Percentiles rank a stretch among this genome's conserved stretches.
These are phyloP conservation scores for Danio kyathit DNA, from an alignment of 2,797 vertebrate genomes.

Conservation along the genomic window DNA sequence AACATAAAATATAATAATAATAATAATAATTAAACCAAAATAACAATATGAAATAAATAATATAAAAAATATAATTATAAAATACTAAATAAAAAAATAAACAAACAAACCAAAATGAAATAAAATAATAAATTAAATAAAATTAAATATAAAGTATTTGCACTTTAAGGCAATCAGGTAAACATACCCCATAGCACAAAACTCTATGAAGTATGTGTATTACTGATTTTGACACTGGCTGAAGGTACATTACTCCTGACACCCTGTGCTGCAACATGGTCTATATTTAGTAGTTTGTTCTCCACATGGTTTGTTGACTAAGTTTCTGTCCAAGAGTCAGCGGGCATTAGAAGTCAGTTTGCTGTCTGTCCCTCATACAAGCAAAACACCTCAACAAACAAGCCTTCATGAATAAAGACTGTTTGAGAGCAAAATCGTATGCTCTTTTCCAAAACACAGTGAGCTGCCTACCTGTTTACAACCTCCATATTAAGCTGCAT, in stretches of 20 bases:
- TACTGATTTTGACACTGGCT: background rate
- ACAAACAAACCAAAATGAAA: no score
- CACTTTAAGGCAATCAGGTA: background rate
- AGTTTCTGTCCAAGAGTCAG: constrained; percentile 7
- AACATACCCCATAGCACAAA: background rate
- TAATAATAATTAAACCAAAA: no score
- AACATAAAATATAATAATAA: no score
- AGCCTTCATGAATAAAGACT: background rate
- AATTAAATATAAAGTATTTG: no score
- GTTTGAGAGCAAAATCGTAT: no score
- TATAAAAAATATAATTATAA: no score
- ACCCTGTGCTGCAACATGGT: background rate
- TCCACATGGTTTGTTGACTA: constrained; percentile 51
- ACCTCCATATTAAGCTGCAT: background rate
- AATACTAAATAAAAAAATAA: no score
- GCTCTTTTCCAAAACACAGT: background rate
- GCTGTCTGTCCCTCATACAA: background rate
- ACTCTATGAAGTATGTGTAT: background rate
- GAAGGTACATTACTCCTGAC: background rate
- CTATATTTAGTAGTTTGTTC: constrained; percentile 66
- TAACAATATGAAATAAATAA: no score
- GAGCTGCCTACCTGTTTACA: background rate
- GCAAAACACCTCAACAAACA: background rate
- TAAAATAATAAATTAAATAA: no score
- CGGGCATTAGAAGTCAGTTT: background rate